Evolutionary conservation across 2,888 invertebrate species (phyloP), one percentile per base, ranked within the genome.

Genomic region (Lamellibrachia columna): DNA sequence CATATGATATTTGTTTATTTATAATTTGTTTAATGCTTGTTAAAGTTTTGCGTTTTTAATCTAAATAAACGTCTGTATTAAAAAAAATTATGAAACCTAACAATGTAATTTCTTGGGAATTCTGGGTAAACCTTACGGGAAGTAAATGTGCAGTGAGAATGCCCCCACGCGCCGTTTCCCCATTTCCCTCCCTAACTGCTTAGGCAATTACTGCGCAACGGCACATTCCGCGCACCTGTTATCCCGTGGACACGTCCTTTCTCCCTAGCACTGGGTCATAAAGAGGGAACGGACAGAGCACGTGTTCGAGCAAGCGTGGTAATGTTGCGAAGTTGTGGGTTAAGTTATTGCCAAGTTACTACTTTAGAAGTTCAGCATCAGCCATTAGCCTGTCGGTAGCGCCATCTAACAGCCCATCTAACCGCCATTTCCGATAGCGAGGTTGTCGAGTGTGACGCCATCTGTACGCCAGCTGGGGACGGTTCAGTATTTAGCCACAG

Each of bases 371-470:
- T 75, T 75, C 75, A 6, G 2, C n/a, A 15, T 6, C 75, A n/a
- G 75, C 75, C 75, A 75, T 75, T 75, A 75, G 75, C 75, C 22
- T 40, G 15, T 9, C 75, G 75, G 75, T 75, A 75, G 75, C 75
- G 75, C 75, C 75, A 75, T 22, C 75, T 75, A 75, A 75, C 75
- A 75, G 75, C 75, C 75, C 75, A 75, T 75, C 22, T 75, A 75
- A n/a, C 75, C 75, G 75, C 75, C 75, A 75, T n/a, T 75, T 75
- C 75, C 75, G 75, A 75, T 75, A 75, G 75, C 22, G 75, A 75
- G 75, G 75, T 22, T 75, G 75, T 75, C 22, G n/a, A 3, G 75
- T 75, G 75, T 75, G 75, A 75, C 75, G 75, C 75, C 75, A 75
- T 75, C 75, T 75, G 75, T n/a, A n/a, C 75, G n/a, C 75, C 75